These are phyloP conservation scores for Lacanobia wlatinum DNA, from an alignment of 2,888 invertebrate species.

Conservation along the genomic window DNA sequence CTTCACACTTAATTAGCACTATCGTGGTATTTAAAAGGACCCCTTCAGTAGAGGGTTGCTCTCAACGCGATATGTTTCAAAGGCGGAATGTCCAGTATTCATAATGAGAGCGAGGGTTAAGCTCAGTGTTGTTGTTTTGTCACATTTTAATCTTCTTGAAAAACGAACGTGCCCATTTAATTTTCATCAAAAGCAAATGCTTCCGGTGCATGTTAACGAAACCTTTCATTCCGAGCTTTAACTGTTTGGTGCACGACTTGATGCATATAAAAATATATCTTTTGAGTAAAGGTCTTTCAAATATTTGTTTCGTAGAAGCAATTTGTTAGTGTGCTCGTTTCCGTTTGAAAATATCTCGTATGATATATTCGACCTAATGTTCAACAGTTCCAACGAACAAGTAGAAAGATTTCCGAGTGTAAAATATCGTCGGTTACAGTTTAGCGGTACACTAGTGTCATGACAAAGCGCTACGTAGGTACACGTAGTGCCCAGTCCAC, in stretches of 20 bases:
- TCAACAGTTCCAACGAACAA: constrained; percentile 37
- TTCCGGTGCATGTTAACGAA: constrained; percentile 29
- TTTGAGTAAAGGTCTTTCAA: constrained; percentile 13
- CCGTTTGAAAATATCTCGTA: constrained; percentile 25
- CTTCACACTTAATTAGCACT: constrained; percentile 80
- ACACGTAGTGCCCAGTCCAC: constrained; percentile 53
- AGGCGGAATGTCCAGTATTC: constrained; percentile 67
- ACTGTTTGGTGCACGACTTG: background rate
- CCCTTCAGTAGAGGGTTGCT: constrained; percentile 57
- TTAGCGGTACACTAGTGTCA: constrained; percentile 40
- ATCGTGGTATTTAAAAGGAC: constrained; percentile 76
- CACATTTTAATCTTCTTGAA: constrained; percentile 52
- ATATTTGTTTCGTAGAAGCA: constrained; percentile 25
- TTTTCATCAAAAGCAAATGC: constrained; percentile 46
- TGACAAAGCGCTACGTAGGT: constrained; percentile 50
- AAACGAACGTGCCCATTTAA: constrained; percentile 42
- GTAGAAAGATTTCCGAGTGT: constrained; percentile 49
- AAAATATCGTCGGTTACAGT: constrained; percentile 51
- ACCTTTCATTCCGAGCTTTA: constrained; percentile 16
- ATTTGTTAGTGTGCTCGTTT: background rate
- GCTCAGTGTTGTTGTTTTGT: constrained; percentile 49
- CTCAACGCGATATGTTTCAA: constrained; percentile 65
- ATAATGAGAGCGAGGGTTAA: constrained; percentile 64
- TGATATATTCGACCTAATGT: constrained; percentile 32
- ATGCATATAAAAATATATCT: background rate